Conservation (phyloP, 2,113 vertebrate genomes). For the Xiphorhynchus elegans region DNA sequence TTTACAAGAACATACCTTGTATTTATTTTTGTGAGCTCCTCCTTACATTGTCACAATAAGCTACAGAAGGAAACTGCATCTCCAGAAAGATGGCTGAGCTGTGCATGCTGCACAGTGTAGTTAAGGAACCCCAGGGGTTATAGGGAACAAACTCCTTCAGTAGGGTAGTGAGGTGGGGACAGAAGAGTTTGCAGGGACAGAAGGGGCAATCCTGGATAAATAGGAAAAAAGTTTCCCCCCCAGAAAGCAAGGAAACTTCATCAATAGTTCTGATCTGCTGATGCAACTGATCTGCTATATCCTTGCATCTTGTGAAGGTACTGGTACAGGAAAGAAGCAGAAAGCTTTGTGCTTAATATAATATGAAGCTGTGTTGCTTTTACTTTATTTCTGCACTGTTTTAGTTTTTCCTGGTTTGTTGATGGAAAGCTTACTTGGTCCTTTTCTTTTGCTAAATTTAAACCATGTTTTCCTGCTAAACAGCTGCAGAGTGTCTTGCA, state of each 20-base stretch:
- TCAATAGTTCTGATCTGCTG: not conserved
- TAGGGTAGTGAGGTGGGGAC: not conserved
- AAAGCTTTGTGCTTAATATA: not conserved
- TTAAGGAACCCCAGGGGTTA: not conserved
- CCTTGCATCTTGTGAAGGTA: not conserved
- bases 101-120: not conserved
- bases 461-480: not conserved
- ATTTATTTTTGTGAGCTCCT: not conserved
- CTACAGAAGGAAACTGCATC: not conserved
- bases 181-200: not conserved
- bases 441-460: not conserved
- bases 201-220: not conserved
- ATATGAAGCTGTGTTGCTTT: not conserved
- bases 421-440: not conserved
- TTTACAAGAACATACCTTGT: not conserved
- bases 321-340: not conserved
- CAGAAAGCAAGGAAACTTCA: not conserved
- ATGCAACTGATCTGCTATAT: not conserved
- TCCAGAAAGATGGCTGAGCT: not conserved
- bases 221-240: accelerated
- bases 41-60: not conserved
- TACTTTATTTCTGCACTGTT: not conserved
- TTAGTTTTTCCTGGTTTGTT: not conserved
- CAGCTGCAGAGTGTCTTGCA: not conserved
- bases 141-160: not conserved